Evolutionary conservation across 2,888 invertebrate genomes (phyloP).

Genomic region (Agrochola macilenta): DNA sequence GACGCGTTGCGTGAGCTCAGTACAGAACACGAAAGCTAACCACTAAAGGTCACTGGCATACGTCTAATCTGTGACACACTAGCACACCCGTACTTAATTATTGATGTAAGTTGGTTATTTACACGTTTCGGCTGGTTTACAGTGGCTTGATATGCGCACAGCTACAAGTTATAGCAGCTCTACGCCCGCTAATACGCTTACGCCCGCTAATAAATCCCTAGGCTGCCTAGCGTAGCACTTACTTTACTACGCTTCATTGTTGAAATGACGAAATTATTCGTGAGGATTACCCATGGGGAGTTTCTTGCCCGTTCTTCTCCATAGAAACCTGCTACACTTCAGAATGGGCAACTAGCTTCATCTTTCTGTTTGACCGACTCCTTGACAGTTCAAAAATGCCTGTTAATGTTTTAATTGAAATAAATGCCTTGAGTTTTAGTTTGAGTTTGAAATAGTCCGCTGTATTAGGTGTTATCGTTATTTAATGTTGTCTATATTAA

Average conservation of each 20-base stretch:
- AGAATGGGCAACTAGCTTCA: too few species aligned
- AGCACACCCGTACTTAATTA: background rate
- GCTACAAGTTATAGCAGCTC: background rate
- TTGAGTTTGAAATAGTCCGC: background rate
- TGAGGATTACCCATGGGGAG: background rate
- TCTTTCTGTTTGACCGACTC: too few species aligned
- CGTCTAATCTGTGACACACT: background rate
- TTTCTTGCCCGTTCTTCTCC: background rate
- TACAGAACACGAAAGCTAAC: too few species aligned
- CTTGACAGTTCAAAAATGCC: too few species aligned
- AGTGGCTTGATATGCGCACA: too few species aligned
- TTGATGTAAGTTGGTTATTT: background rate
- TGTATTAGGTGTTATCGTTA: background rate
- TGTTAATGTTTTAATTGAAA: too few species aligned
- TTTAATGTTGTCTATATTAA: background rate
- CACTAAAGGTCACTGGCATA: too few species aligned
- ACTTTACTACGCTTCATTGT: background rate
- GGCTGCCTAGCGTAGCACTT: background rate
- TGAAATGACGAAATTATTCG: background rate
- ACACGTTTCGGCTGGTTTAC: too few species aligned
- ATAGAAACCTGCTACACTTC: background rate
- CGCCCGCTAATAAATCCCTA: background rate
- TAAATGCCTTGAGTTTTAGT: background rate
- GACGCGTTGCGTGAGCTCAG: too few species aligned
- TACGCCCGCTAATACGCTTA: conserved; percentile 1